Conservation (phyloP, 2,113 vertebrate species). For the Odocoileus hemionus region DNA sequence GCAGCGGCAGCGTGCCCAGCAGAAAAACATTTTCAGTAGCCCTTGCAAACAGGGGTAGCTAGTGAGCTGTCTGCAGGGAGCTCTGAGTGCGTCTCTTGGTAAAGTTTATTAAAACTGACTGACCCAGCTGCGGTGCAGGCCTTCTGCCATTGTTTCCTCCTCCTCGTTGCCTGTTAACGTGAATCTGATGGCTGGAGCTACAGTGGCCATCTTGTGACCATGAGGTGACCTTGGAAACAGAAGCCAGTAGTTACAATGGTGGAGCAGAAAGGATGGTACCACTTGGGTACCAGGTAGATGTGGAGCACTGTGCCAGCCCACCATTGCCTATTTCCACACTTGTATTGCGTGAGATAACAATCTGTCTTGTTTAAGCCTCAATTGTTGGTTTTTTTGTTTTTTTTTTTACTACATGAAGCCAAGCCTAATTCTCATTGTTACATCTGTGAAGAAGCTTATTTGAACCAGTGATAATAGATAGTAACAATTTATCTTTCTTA, state of each 20-base stretch:
- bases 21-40: background rate
- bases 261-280: background rate
- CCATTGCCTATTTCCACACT: background rate
- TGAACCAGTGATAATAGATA: slow-evolving; percentile 7
- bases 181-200: background rate
- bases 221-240: background rate
- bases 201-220: background rate
- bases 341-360: background rate
- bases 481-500: slow-evolving; percentile 14
- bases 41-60: background rate
- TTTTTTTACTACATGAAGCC: background rate
- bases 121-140: background rate
- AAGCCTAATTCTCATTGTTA: background rate
- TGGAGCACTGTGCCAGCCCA: background rate
- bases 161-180: background rate
- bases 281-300: background rate
- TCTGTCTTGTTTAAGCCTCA: background rate
- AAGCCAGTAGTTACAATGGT: background rate
- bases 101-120: background rate
- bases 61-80: background rate
- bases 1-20: fast-evolving
- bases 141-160: background rate
- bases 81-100: background rate
- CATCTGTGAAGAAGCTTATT: background rate
- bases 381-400: background rate